Percentiles rank a stretch among this genome's conserved stretches.
These are phyloP conservation scores for Drosophila limbata DNA, from an alignment of 2,888 invertebrate genomes.

Conservation along the genomic window DNA sequence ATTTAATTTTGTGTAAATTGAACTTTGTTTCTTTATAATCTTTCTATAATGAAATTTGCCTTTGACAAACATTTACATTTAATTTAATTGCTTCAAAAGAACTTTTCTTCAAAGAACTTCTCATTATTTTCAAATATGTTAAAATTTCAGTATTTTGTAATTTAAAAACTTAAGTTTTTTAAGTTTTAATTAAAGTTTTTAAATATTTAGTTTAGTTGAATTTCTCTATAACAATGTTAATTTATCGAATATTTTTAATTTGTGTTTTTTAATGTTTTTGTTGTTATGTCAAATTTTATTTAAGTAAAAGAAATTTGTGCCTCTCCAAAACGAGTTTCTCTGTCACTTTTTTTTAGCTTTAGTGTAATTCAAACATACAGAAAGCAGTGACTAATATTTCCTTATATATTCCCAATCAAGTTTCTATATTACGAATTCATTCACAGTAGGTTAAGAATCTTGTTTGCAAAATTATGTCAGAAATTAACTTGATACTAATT, in stretches of 20 bases:
- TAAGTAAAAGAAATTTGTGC: too few relatives aligned
- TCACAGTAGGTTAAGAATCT: background rate
- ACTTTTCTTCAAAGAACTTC: background rate
- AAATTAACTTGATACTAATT: background rate
- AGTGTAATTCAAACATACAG: too few relatives aligned
- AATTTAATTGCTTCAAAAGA: background rate
- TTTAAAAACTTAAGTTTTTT: background rate
- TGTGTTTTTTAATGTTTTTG: too few relatives aligned
- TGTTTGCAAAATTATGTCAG: background rate
- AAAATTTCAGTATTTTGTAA: too few relatives aligned
- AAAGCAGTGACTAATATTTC: background rate
- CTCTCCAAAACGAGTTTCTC: too few relatives aligned
- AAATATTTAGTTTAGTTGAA: background rate
- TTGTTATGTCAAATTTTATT: too few relatives aligned
- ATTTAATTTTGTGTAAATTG: background rate
- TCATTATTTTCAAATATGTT: background rate
- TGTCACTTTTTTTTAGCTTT: too few relatives aligned
- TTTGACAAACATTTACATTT: background rate
- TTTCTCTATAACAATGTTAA: background rate
- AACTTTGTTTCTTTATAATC: slow-evolving; percentile 4
- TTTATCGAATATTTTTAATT: too few relatives aligned
- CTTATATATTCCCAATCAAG: background rate
- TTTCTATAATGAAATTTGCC: background rate
- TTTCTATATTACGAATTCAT: background rate
- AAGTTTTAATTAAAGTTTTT: background rate